These are phyloP conservation scores for Athene cunicularia DNA, from an alignment of 2,113 vertebrate genomes.

Conservation along the genomic window DNA sequence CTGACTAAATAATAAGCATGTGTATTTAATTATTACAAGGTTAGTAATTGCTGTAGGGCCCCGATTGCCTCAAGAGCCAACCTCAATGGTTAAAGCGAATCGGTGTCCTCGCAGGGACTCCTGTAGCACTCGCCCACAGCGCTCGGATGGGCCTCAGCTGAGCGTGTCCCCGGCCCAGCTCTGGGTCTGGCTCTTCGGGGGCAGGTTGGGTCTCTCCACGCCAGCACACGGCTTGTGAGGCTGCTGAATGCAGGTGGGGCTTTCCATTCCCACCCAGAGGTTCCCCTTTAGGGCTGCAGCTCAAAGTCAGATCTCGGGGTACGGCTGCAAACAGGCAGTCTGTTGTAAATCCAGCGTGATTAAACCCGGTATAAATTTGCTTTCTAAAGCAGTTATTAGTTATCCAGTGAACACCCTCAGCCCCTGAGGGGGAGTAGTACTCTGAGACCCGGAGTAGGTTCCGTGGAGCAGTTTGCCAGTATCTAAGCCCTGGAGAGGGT, in stretches of 20 bases:
- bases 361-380: background rate
- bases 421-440: background rate
- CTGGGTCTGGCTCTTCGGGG: background rate
- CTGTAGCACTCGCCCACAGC: too few species aligned
- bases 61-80: background rate
- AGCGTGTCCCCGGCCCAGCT: background rate
- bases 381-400: background rate
- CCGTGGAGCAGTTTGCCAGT: background rate
- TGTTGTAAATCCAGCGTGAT: background rate
- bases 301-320: background rate
- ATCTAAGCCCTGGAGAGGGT: background rate
- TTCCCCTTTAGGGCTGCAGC: background rate
- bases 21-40: background rate
- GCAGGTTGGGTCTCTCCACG: background rate
- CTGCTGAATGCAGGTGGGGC: background rate
- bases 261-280: too few species aligned
- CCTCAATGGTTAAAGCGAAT: background rate
- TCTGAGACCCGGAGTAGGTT: background rate
- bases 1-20: background rate
- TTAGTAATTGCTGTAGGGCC: background rate
- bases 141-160: background rate
- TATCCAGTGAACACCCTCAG: background rate
- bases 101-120: background rate
- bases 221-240: background rate
- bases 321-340: background rate